Evolutionary conservation across 2,797 vertebrate genomes (phyloP).

Genomic region (Oryzias sinensis): DNA sequence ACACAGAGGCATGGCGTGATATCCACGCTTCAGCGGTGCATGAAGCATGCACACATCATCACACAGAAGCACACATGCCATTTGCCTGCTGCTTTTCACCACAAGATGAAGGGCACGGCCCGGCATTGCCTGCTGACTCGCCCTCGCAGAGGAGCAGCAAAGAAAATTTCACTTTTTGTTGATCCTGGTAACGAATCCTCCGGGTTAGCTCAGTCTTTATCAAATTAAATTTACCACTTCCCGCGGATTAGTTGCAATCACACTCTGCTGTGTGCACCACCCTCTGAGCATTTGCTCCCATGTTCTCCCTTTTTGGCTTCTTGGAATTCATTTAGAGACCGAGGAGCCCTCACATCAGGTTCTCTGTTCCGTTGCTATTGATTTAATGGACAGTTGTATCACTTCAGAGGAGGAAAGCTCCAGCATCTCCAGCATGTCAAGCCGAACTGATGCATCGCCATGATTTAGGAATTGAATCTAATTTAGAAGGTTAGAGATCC

Average conservation of each 20-base stretch:
- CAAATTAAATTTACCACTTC: conserved; percentile 61
- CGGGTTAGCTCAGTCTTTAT: conserved; percentile 34
- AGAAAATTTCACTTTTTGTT: conserved; percentile 53
- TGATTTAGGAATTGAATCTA: conserved; percentile 76
- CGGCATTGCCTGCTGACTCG: conserved; percentile 35
- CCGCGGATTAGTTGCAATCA: conserved; percentile 26
- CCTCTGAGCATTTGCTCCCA: conserved; percentile 4
- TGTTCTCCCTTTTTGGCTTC: background rate
- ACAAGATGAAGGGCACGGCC: conserved; percentile 54
- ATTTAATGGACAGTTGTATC: conserved; percentile 26
- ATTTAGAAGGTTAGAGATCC: conserved; percentile 58
- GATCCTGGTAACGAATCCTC: conserved; percentile 45
- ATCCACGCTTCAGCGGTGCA: conserved; percentile 55
- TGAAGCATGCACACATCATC: conserved; percentile 66
- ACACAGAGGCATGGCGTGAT: conserved; percentile 59
- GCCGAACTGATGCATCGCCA: conserved; percentile 69
- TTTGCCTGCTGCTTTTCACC: conserved; percentile 60
- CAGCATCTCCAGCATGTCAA: conserved; percentile 60
- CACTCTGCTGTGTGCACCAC: conserved; percentile 18
- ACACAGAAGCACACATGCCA: conserved; percentile 50
- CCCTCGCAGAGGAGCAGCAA: conserved; percentile 47
- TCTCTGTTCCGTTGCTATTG: conserved; percentile 11
- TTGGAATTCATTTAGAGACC: conserved; percentile 7
- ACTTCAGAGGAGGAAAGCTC: conserved; percentile 36
- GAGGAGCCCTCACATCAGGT: conserved; percentile 14